Percentiles rank a stretch among this genome's conserved stretches.
Evolutionary conservation across 2,797 vertebrate species (phyloP).

Genomic region (Sarcoramphus papa): DNA sequence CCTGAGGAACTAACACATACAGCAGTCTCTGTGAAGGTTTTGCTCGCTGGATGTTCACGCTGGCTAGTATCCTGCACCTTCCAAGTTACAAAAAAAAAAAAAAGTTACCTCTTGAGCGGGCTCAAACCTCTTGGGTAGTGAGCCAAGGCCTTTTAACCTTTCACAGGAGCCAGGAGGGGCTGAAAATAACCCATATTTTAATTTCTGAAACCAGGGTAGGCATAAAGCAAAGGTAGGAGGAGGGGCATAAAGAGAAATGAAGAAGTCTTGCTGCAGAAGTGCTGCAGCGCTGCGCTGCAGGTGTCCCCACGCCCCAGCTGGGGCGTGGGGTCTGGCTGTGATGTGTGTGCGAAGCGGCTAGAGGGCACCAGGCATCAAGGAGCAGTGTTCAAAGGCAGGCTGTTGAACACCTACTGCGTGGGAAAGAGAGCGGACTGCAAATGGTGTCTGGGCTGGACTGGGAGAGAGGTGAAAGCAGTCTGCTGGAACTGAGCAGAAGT

Average conservation of each 20-base stretch:
- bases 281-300: background rate
- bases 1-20: background rate
- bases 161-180: background rate
- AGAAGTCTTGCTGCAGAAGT: background rate
- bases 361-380: background rate
- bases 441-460: background rate
- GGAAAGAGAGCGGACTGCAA: fast-evolving
- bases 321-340: background rate
- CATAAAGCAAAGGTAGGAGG: background rate
- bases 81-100: background rate
- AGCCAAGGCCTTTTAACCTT: background rate
- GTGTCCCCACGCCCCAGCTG: background rate
- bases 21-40: background rate
- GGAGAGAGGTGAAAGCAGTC: background rate
- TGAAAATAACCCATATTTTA: background rate
- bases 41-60: background rate
- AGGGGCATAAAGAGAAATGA: no score
- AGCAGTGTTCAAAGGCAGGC: background rate
- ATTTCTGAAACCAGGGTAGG: background rate
- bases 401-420: fast-evolving
- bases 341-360: background rate
- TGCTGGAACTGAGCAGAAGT: background rate
- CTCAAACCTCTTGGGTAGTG: background rate
- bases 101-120: background rate
- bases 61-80: background rate